Base-by-base conservation (phyloP, 2,113 vertebrate genomes). In the Natator depressus region DNA sequence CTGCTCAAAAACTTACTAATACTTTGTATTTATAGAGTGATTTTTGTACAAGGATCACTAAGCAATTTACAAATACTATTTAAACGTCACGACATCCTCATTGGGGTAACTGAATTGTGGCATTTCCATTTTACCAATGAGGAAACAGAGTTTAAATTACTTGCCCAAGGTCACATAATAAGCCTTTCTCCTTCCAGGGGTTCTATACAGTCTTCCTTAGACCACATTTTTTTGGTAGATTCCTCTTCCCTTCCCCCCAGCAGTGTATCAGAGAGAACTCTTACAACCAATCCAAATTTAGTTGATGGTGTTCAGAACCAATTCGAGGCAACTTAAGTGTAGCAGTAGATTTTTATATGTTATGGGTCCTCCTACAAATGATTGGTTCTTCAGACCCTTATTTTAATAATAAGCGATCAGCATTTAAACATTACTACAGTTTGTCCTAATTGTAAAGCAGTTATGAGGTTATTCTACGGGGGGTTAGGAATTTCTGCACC, bases 401-500 rank as follows among this genome's bases (percentile, higher is more conserved):
- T 0, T 47, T 5, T 35, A 35, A 78, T 14, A 27, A 57, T 57
- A 57, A 27, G 59, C 46, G 82, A 47, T 25, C 38, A 62, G 3
- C 27, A 19, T 78, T 82, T 46, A 31, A 75, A 22, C 38, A 75
- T 42, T 38, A 24, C 20, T 75, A 38, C 20, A 42, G 10, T 42
- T 42, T 75, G 19, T 42, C 8, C 5, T 42, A 42, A 75, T 75
- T 19, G 9, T 75, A 85, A 24, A 91, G 49, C n/a, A 6, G 1
- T 25, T 2, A 20, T 6, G 1, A 5, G 0, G 2, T 1, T 1
- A 0, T 75, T 82, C 85, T 59, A 16, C 0, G 1, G 3, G 53
- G 4, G 50, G 79, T 31, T 65, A 31, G 31, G 1, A 27, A 9
- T 25, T 0, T 0, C 8, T 0, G 46, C 0, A 0, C 3, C 29